Base-by-base conservation (phyloP, 2,888 invertebrate species). In the Zhuqinia jingwanae region DNA sequence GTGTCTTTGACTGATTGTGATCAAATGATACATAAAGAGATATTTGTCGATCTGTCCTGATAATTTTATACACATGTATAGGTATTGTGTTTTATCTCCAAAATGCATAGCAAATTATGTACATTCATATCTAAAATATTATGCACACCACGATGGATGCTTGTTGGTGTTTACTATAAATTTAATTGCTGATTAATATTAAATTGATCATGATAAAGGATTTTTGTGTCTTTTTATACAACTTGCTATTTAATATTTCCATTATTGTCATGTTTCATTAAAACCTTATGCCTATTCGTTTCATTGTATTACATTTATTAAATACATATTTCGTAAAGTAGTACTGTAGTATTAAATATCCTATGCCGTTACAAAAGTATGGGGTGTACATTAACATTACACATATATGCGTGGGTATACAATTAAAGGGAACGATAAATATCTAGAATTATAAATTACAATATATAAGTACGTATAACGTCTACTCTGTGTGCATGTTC, bases 31-130 rank as follows among this genome's bases (percentile, higher is more conserved):
- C 22, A 65, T 2, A n/a, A 68, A 68, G 22, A 13, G 22, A 17
- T 42, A 36, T 68, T 68, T 68, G 1, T 10, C 58, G 79, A 65
- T 65, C 50, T 79, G 79, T 50, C 79, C 65, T 50, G 30, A 79
- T 65, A 79, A 50, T 65, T 68, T 45, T 30, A 47, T 45, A 30
- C 6, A 22, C 20, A 42, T 42, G 20, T 17, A 45, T 68, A 68
- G 8, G 13, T 42, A 68, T 22, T 3, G 20, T 47, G 22, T 0
- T 68, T 36, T 8, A 36, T 8, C 8, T 8, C 8, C 36, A 36
- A 36, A 36, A 8, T 36, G 36, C 36, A 8, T 36, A n/a, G n/a
- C n/a, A n/a, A n/a, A n/a, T n/a, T n/a, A n/a, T n/a, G n/a, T n/a
- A n/a, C n/a, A n/a, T n/a, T n/a, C n/a, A n/a, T n/a, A n/a, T n/a